These are phyloP conservation scores for Agrypnus murinus DNA, from an alignment of 2,888 invertebrate genomes.

Conservation along the genomic window DNA sequence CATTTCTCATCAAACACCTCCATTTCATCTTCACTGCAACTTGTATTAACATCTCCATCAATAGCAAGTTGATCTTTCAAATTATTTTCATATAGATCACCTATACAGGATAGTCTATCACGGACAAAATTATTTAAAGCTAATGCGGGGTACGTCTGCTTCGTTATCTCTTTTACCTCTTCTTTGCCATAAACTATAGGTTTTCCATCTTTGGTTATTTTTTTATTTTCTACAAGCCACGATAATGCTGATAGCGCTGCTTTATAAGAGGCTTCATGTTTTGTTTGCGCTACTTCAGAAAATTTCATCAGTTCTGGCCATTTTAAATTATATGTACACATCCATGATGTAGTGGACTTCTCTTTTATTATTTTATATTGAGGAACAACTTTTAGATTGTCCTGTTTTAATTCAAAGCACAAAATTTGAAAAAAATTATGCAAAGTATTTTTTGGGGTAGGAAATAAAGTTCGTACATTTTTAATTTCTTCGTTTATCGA, in stretches of 20 bases:
- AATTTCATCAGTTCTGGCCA: conserved; percentile 77
- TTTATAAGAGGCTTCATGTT: conserved; percentile 73
- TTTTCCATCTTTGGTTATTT: conserved; percentile 71
- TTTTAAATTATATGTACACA: conserved; percentile 72
- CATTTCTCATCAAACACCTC: conserved; percentile 13
- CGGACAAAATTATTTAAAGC: conserved; percentile 61
- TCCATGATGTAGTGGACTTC: conserved; percentile 70
- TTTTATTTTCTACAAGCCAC: conserved; percentile 73
- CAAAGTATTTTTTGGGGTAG: conserved; percentile 9
- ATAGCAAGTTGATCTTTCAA: conserved; percentile 52
- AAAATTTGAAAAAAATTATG: conserved; percentile 70
- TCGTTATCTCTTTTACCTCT: conserved; percentile 68
- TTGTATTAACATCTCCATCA: background rate
- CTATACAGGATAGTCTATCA: conserved; percentile 70
- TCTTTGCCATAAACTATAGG: conserved; percentile 73
- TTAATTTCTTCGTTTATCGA: background rate
- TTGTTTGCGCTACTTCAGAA: conserved; percentile 72
- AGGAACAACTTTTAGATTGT: conserved; percentile 65
- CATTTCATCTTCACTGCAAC: conserved; percentile 17
- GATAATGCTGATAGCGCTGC: conserved; percentile 74
- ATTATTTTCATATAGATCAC: conserved; percentile 57
- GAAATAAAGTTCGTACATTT: background rate
- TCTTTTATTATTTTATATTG: conserved; percentile 65
- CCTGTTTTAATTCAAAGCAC: conserved; percentile 69
- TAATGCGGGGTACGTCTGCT: conserved; percentile 59